Conservation (phyloP, 2,888 invertebrate species). For the Deroplatys truncata region DNA sequence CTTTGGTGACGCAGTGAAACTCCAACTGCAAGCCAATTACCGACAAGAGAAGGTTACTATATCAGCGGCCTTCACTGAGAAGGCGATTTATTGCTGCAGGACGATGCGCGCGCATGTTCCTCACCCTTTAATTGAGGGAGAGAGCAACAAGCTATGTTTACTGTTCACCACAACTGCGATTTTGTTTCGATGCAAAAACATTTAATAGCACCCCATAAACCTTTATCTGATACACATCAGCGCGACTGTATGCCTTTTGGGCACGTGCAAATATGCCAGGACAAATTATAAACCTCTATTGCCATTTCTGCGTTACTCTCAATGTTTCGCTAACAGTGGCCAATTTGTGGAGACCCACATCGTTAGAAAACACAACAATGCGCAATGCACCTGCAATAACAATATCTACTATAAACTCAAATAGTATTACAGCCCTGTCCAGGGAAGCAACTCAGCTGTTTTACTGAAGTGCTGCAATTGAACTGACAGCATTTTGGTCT, state of each 20-base stretch:
- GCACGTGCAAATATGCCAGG: background rate
- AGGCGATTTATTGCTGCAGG: background rate
- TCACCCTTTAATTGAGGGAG: background rate
- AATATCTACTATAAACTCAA: background rate
- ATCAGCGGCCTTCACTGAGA: background rate
- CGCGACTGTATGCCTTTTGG: background rate
- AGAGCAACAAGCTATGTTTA: background rate
- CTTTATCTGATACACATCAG: background rate
- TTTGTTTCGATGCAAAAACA: background rate
- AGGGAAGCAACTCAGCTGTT: too few species aligned
- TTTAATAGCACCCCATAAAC: background rate
- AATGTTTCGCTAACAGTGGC: background rate
- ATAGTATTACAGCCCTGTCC: background rate
- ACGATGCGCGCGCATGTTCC: background rate
- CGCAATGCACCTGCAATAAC: background rate
- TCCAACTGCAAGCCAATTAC: background rate
- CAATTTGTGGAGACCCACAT: background rate
- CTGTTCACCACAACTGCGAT: background rate
- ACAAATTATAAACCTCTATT: background rate
- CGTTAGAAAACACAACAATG: background rate
- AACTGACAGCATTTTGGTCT: too few species aligned
- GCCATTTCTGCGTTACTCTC: background rate
- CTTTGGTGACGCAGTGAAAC: background rate
- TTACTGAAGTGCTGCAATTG: too few species aligned
- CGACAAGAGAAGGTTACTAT: background rate